These are phyloP conservation scores for Orius insidiosus DNA, from an alignment of 1,140 invertebrate genomes.

Conservation along the genomic window DNA sequence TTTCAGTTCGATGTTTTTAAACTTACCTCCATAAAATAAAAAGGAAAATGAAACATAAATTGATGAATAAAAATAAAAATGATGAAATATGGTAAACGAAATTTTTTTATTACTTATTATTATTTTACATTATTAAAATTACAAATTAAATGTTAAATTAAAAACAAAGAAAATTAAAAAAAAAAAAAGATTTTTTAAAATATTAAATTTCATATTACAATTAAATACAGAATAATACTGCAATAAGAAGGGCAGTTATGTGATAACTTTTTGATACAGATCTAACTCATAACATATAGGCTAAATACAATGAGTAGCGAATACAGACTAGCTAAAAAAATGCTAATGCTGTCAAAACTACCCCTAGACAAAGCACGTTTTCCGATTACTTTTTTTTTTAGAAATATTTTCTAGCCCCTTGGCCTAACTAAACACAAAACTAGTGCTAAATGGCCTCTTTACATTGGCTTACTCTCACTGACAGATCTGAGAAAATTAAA, in stretches of 20 bases:
- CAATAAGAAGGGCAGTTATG: conserved; percentile 8
- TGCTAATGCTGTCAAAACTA: conserved; percentile 15
- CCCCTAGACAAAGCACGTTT: conserved; percentile 12
- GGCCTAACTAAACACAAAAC: too few species aligned
- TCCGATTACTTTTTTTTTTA: too few species aligned
- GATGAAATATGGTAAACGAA: too few species aligned
- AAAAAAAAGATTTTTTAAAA: conserved; percentile 5
- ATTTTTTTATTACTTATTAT: too few species aligned
- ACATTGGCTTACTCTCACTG: neutral
- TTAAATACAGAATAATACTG: conserved; percentile 14
- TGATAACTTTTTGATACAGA: conserved; percentile 6
- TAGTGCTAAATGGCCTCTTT: conserved; percentile 6
- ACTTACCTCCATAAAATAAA: too few species aligned
- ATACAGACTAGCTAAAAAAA: conserved; percentile 13
- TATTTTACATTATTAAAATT: conserved; percentile 13
- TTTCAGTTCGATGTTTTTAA: too few species aligned
- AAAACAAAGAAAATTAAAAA: neutral
- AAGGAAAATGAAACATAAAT: too few species aligned
- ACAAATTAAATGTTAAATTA: conserved; percentile 6
- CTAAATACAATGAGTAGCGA: conserved; percentile 12
- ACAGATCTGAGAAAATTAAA: conserved; percentile 6
- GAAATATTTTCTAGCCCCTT: too few species aligned
- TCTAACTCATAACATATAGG: conserved; percentile 12
- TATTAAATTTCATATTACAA: neutral
- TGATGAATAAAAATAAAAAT: too few species aligned